Evolutionary conservation across 2,113 vertebrate genomes (phyloP), one percentile per base, ranked within the genome.

Genomic region (Arothron firmamentum): DNA sequence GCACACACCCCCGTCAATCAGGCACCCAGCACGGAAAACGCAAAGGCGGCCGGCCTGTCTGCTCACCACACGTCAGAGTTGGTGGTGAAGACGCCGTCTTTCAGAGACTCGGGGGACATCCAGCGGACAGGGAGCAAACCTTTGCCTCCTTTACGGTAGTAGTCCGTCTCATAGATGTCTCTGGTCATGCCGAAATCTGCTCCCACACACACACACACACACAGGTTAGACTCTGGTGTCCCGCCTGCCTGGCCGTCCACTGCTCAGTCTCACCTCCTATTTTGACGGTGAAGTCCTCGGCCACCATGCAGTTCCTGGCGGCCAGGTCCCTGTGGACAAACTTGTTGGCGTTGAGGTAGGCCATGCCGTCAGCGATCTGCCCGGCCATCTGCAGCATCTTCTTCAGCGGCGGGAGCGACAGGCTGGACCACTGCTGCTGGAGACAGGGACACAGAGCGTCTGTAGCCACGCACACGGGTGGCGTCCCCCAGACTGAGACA

Each of bases 381-480:
- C 97, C 97, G 0, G 97, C 94, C 97, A 99, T 99, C 90, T 98
- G 97, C 71, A 97, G 95, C 96, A 98, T 98, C 88, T 96, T 97
- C 89, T 94, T 97, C 65, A 99, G 88, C 0, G 94, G 95, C 0
- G 95, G 97, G 31, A 96, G 93, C 1, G 89, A 81, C 23, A 95
- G 90, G 58, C 89, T 90, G 0, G 93, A 88, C 56, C 93, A 92
- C 72, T 83, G 94, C 89, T 97, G 88, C 82, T 82, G 82, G 6
- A 70, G 42, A 71, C 17, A 61, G 2, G 61, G 13, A 69, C 53
- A 62, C 1, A 9, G 51, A 62, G 13, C 1, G 45, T 7, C 42
- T 43, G 13, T 17, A 53, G 53, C 59, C 11, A 15, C 62, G 43
- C 20, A 18, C 53, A 14, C 52, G 46, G 21, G 17, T 9, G 5